phyloP scores from a whole-genome alignment of 2,888 invertebrate genomes.

The Leucoma salicis region DNA sequence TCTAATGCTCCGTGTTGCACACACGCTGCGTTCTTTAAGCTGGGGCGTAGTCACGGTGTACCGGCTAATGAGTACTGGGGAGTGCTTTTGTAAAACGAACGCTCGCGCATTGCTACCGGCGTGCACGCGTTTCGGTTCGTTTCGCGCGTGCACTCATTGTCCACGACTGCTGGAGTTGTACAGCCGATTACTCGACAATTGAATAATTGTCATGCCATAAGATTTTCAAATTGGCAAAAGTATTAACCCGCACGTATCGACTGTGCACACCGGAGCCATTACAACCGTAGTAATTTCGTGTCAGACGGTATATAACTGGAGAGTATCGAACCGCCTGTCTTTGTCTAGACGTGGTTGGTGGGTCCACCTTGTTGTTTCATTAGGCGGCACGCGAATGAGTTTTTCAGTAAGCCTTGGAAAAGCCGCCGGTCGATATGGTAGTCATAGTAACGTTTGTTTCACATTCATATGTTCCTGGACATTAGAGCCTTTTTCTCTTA shows the following conservation, averaged over 20 bases:
- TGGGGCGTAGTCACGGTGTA: conserved; percentile 69
- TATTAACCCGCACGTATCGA: conserved; percentile 30
- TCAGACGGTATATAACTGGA: conserved; percentile 19
- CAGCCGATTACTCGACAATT: too few species aligned
- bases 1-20: conserved; percentile 75
- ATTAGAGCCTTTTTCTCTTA: conserved; percentile 61
- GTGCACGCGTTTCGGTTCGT: conserved; percentile 67
- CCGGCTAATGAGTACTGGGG: conserved; percentile 66
- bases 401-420: conserved; percentile 77
- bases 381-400: conserved; percentile 71
- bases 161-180: conserved; percentile 58
- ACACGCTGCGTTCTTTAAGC: conserved; percentile 62
- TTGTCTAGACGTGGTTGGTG: conserved; percentile 60
- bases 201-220: too few species aligned
- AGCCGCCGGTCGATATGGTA: conserved; percentile 77
- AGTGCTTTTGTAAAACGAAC: conserved; percentile 68
- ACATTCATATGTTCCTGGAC: conserved; percentile 68
- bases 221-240: conserved; percentile 46
- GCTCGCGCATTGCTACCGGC: conserved; percentile 58
- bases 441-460: conserved; percentile 76
- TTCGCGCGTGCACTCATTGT: conserved; percentile 75
- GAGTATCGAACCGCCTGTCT: conserved; percentile 10
- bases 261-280: conserved; percentile 32
- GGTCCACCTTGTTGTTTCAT: conserved; percentile 67
- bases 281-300: conserved; percentile 31